Evolutionary conservation across 2,797 vertebrate genomes (phyloP).

Genomic region (Pitangus sulphuratus): DNA sequence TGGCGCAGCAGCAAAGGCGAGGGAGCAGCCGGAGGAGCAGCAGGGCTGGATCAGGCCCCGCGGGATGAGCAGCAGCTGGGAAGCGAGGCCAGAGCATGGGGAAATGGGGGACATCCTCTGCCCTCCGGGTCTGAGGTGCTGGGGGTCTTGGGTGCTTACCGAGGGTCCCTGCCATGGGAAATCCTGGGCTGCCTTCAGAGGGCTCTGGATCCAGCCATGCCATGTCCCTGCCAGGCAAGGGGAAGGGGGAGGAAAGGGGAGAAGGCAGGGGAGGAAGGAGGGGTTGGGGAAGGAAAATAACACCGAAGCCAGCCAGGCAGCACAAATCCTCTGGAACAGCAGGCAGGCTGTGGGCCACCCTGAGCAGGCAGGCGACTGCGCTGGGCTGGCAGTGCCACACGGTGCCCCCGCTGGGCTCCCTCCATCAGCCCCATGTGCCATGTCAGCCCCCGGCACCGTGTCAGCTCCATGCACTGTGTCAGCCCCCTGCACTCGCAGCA

Average conservation of each 20-base stretch:
- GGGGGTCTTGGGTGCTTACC: background rate
- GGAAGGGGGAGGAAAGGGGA: background rate
- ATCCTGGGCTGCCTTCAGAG: background rate
- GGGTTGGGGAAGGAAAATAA: background rate
- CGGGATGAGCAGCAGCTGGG: slow-evolving; percentile 53
- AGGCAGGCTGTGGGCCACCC: background rate
- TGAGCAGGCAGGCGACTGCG: background rate
- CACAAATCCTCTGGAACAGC: slow-evolving; percentile 60
- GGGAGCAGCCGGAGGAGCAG: slow-evolving; percentile 28
- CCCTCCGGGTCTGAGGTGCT: rapidly evolving
- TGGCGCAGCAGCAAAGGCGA: slow-evolving; percentile 46
- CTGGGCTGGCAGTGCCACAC: background rate
- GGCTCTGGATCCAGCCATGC: background rate
- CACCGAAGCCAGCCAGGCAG: slow-evolving; percentile 3
- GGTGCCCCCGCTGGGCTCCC: rapidly evolving
- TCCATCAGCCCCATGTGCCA: rapidly evolving
- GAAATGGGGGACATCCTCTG: background rate
- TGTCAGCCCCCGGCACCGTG: background rate
- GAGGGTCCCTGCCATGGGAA: background rate
- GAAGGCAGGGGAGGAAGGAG: background rate
- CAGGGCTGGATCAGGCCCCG: background rate
- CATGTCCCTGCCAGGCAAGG: background rate
- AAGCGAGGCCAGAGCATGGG: background rate
- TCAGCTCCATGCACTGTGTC: background rate
- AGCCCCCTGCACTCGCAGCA: background rate